phyloP scores from a whole-genome alignment of 2,888 invertebrate species.

The Unio pictorum region DNA sequence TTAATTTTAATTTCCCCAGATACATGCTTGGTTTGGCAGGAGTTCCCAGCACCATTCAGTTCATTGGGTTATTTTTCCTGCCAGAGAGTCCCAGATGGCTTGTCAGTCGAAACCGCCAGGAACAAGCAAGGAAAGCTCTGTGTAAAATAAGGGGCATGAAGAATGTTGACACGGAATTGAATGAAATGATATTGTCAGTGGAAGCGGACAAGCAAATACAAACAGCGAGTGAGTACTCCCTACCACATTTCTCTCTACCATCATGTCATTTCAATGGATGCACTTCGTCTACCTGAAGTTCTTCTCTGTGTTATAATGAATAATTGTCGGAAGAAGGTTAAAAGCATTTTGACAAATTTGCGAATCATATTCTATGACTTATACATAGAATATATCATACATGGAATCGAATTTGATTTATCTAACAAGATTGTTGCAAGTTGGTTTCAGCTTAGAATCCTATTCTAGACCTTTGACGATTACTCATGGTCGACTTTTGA shows the following conservation, averaged over 20 bases:
- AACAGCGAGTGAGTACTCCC: background rate
- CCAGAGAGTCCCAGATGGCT: constrained; percentile 75
- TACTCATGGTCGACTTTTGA: too few species aligned
- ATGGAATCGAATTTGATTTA: too few species aligned
- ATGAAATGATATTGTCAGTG: constrained; percentile 66
- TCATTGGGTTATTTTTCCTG: constrained; percentile 74
- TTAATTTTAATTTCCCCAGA: constrained; percentile 52
- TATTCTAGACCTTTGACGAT: too few species aligned
- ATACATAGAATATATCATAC: too few species aligned
- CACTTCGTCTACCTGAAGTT: too few species aligned
- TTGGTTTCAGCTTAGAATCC: too few species aligned
- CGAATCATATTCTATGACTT: too few species aligned
- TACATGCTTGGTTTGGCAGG: constrained; percentile 75
- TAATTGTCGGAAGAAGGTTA: too few species aligned
- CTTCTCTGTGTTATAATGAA: too few species aligned
- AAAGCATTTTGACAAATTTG: too few species aligned
- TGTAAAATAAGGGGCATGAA: constrained; percentile 65
- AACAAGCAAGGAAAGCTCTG: constrained; percentile 65
- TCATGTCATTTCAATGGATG: too few species aligned
- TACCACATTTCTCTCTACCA: background rate
- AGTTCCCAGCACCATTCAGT: constrained; percentile 74
- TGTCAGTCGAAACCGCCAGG: constrained; percentile 45
- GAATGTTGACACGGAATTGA: constrained; percentile 69
- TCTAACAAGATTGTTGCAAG: too few species aligned
- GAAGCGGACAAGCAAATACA: constrained; percentile 24